Evolutionary conservation across 2,797 vertebrate genomes (phyloP), one percentile per base, ranked within the genome.

Genomic region (Periparus ater): DNA sequence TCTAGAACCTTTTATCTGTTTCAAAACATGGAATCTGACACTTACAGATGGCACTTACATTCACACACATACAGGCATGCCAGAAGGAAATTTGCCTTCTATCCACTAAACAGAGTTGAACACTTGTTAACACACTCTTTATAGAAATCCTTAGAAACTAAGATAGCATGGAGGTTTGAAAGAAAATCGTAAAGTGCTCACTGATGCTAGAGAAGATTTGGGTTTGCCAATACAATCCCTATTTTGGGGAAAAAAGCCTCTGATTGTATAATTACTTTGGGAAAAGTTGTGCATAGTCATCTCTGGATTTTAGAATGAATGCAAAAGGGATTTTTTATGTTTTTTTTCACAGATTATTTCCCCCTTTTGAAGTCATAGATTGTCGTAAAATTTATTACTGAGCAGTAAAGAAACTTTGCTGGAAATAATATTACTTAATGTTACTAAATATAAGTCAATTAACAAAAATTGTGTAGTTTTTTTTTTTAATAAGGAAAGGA

Each of bases 281-380:
- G 19, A 68, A 76, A 89, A 83, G 7, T 63, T 93, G 18, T 80
- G 44, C 40, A 34, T 27, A 70, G 45, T 91, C 54, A 85, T 29
- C 17, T 78, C 78, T 87, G 50, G 23, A 65, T 87, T 95, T 93
- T 47, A 75, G 27, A 93, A 78, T n/a, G 30, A 81, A 90, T 83
- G n/a, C 3, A 67, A 79, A 48, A 73, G 7, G 12, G 17, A 91
- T 70, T 92, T 90, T 62, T 13, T 8, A 50, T 63, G 40, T 27
- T 83, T 91, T 91, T 93, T 8, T 71, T 10, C 17, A 67, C 17
- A 85, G 91, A 76, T 57, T 0, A 38, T 48, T 61, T 76, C 16
- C 6, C 2, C 71, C 18, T 47, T 88, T 72, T 82, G 32, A 68
- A 29, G 27, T 36, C 1, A 2, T 13, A 63, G 16, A 15, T 62